Evolutionary conservation across 53 echinoderm and acorn worm genomes (phyloP), one percentile per base, ranked within the genome.

Genomic region (Pentamera pediparva): DNA sequence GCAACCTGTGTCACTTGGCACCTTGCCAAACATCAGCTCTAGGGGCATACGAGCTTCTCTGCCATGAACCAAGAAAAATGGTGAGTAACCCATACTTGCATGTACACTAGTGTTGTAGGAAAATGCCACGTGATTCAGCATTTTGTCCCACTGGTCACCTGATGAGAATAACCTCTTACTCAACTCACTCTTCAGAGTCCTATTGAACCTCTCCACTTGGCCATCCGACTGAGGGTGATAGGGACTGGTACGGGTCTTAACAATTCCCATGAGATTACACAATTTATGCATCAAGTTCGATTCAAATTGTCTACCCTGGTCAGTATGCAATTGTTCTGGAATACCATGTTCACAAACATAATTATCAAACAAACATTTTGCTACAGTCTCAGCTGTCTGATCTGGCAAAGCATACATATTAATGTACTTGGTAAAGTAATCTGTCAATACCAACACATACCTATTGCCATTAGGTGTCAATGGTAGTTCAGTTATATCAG

Each of bases 361-460:
- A n/a, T n/a, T n/a, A n/a, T n/a, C n/a, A n/a, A n/a, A n/a, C n/a
- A n/a, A n/a, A n/a, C n/a, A n/a, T n/a, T n/a, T n/a, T n/a, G n/a
- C n/a, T n/a, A n/a, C n/a, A n/a, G n/a, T n/a, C n/a, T n/a, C n/a
- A n/a, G n/a, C n/a, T n/a, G n/a, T n/a, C n/a, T n/a, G n/a, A n/a
- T n/a, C n/a, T n/a, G n/a, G n/a, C n/a, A n/a, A n/a, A 8, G 86
- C 67, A 33, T 70, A 86, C 17, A 86, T 38, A 36, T 69, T 76
- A 0, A 86, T 53, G 54, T 86, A 81, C 56, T 86, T 83, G 4
- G 82, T 77, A 43, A 69, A 86, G 32, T 87, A 87, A 52, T 82
- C 87, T 37, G 55, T 78, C 3, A 88, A 75, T 2, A 83, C 88
- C 5, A 88, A 58, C 19, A 83, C 52, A 52, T 83, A 88, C 21